phyloP scores from a whole-genome alignment of 2,888 invertebrate species.

The Eristalinus sepulchralis region DNA sequence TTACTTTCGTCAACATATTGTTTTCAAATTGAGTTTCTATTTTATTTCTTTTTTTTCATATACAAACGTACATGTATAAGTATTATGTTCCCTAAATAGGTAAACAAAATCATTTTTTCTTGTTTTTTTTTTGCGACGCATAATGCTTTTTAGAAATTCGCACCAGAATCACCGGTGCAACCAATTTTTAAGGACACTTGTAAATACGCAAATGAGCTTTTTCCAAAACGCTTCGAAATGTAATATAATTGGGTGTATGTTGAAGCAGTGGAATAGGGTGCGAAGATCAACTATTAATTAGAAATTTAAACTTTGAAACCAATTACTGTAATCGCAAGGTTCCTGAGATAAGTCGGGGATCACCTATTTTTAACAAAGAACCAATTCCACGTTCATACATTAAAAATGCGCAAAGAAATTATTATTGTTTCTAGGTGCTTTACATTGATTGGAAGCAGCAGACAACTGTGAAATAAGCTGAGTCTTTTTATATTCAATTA shows the following conservation, averaged over 20 bases:
- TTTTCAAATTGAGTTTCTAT: background rate
- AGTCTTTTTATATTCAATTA: slow-evolving; percentile 2
- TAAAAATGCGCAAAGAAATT: background rate
- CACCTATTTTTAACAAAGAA: slow-evolving; percentile 19
- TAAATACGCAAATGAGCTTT: too few species aligned
- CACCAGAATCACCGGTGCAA: background rate
- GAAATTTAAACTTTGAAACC: slow-evolving; percentile 61
- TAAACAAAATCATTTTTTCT: background rate
- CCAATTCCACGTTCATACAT: background rate
- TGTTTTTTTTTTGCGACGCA: background rate
- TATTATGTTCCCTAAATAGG: background rate
- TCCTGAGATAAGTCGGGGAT: slow-evolving; percentile 38
- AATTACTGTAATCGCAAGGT: slow-evolving; percentile 42
- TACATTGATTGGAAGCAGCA: slow-evolving; percentile 4
- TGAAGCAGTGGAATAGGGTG: slow-evolving; percentile 18
- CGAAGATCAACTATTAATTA: slow-evolving; percentile 43
- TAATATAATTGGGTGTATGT: too few species aligned
- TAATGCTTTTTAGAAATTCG: slow-evolving; percentile 21
- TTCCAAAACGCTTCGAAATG: too few species aligned
- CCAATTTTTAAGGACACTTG: too few species aligned
- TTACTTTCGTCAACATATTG: background rate
- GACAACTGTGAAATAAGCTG: slow-evolving; percentile 6
- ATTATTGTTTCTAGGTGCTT: background rate
- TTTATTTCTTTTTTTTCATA: too few species aligned
- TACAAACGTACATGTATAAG: too few species aligned